Evolutionary conservation across 2,888 invertebrate genomes (phyloP).

Genomic region (Ophion ellenae): DNA sequence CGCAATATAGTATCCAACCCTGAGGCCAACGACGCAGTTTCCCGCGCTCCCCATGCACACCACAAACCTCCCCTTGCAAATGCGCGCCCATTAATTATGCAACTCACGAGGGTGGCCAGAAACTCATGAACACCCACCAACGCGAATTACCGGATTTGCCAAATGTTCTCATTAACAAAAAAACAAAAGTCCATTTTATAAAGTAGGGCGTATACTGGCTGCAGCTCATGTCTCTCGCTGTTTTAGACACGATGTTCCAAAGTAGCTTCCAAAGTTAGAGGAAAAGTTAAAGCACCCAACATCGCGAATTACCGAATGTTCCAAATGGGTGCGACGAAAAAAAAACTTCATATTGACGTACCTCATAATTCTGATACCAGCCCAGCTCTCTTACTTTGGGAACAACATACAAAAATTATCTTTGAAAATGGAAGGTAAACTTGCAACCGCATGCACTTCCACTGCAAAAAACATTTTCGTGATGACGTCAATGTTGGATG

Average conservation of each 20-base stretch:
- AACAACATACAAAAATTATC: not conserved
- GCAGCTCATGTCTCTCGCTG: not conserved
- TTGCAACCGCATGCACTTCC: not conserved
- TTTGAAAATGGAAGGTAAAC: not conserved
- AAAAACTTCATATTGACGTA: slow-evolving; percentile 12
- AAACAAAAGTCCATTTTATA: slow-evolving; percentile 7
- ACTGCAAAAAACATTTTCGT: not conserved
- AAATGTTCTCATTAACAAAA: slow-evolving; percentile 20
- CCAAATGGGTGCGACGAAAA: slow-evolving; percentile 23
- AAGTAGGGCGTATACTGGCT: slow-evolving; percentile 1
- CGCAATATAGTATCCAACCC: slow-evolving; percentile 50
- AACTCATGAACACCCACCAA: slow-evolving; percentile 49
- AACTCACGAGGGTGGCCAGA: slow-evolving; percentile 68
- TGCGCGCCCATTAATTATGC: slow-evolving; percentile 75
- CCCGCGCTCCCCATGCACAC: slow-evolving; percentile 27
- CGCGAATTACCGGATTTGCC: slow-evolving; percentile 65
- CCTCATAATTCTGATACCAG: not conserved
- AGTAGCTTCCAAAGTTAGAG: not conserved
- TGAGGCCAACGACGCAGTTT: slow-evolving; percentile 49
- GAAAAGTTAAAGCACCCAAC: slow-evolving; percentile 15
- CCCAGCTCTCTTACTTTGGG: not conserved
- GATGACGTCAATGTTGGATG: slow-evolving; percentile 19
- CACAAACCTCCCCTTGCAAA: slow-evolving; percentile 21
- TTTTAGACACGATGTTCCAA: not conserved
- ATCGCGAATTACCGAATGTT: slow-evolving; percentile 65